Conservation (phyloP, 2,113 vertebrate genomes). For the Thymallus thymallus region DNA sequence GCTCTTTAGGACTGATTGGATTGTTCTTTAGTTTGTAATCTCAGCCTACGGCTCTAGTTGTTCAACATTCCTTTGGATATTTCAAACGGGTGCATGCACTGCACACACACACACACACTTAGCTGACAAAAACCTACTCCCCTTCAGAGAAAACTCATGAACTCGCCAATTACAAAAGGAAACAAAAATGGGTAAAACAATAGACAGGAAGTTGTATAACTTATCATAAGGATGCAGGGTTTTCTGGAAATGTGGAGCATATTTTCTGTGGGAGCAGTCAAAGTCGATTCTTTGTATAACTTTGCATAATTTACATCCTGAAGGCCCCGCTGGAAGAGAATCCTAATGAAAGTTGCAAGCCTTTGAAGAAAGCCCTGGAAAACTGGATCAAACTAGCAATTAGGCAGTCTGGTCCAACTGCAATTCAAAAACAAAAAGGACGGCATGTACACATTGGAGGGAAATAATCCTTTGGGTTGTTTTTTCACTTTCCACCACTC, state of each 20-base stretch:
- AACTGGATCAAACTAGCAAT: conserved; percentile 73
- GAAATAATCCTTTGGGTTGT: conserved; percentile 58
- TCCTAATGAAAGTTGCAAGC: conserved; percentile 65
- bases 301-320: conserved; percentile 72
- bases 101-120: no score
- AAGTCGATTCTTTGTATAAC: conserved; percentile 62
- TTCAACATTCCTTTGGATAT: conserved; percentile 32
- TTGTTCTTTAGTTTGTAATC: conserved; percentile 29
- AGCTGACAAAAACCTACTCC: no score
- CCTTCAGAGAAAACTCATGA: no score
- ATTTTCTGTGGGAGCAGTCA: conserved; percentile 25
- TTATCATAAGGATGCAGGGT: conserved; percentile 44
- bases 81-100: conserved; percentile 6
- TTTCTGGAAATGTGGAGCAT: conserved; percentile 55
- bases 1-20: conserved; percentile 39
- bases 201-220: conserved; percentile 27
- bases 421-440: conserved; percentile 52
- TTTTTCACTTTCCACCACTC: conserved; percentile 47
- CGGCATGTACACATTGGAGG: conserved; percentile 54
- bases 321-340: conserved; percentile 61
- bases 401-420: conserved; percentile 71
- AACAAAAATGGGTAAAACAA: conserved; percentile 24
- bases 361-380: conserved; percentile 67
- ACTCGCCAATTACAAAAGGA: conserved; percentile 19
- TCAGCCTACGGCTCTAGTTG: conserved; percentile 26